Base-by-base conservation (phyloP, 2,797 vertebrate genomes). In the Microtus obscurus region DNA sequence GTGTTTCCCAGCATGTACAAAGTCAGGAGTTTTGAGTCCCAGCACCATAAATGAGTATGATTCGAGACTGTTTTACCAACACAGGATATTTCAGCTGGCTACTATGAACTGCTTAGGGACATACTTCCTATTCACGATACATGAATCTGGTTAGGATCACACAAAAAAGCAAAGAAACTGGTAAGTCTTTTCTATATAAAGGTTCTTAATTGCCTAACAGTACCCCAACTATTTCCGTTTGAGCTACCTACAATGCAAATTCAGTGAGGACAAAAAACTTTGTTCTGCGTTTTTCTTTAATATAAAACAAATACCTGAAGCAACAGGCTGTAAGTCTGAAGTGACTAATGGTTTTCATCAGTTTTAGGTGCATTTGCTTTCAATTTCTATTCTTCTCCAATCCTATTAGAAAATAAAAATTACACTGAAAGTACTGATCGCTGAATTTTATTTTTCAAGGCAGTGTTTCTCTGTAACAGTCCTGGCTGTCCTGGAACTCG, bases 101-200 rank as follows among this genome's bases (percentile, higher is more conserved):
- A 19, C 23, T 29, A 73, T 19, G 16, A 56, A 40, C n/a, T 73
- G 40, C n/a, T 53, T 40, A 31, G 34, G n/a, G 19, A 93, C 43
- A 85, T 1, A 79, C 31, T 87, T 87, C 23, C 56, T 37, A 74
- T 43, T n/a, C 63, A 82, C 82, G 65, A 79, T 71, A 91, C 17
- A n/a, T 73, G 1, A 90, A 83, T 19, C 61, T 74, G 59, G 19
- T 61, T 40, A 69, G 10, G 45, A 53, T 89, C 51, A 89, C 29
- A 89, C 53, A 93, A 91, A 73, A 37, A 37, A 89, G 6, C 19
- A 93, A 78, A 87, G 45, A 88, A 90, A 67, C 34, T 34, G 79
- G 14, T 1, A 79, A 34, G 71, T 95, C 80, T 59, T 82, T 91
- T 37, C 74, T 51, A 85, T 7, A 11, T 56, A 74, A 95, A 90